A percentile compares a stretch with the other conserved stretches of the same genome.
Conservation (phyloP, 37 sponge, comb jelly and placozoan genomes). For the Halisarca cf. caerulea region DNA sequence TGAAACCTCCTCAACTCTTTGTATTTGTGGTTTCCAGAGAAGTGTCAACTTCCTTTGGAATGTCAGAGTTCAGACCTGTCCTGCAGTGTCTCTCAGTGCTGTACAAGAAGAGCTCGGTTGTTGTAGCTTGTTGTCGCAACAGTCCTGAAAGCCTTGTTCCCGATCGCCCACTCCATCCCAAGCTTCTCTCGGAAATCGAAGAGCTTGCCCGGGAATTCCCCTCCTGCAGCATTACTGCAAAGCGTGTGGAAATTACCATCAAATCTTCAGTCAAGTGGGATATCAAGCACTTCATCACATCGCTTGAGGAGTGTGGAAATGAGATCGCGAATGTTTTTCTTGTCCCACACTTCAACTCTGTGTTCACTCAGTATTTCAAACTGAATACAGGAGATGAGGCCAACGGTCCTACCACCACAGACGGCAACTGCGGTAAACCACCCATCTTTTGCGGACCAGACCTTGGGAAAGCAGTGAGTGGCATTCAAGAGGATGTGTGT, state of each 20-base stretch:
- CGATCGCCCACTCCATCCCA: too few species aligned
- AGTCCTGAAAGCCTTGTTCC: not conserved
- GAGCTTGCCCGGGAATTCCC: not conserved
- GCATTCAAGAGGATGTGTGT: not conserved
- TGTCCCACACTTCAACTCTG: not conserved
- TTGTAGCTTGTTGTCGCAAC: not conserved
- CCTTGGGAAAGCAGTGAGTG: not conserved
- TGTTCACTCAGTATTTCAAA: not conserved
- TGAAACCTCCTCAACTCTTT: conserved; percentile 19
- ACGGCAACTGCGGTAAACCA: not conserved
- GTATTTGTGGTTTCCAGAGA: not conserved
- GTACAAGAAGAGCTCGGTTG: not conserved
- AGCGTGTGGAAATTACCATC: not conserved
- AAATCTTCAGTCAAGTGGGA: not conserved
- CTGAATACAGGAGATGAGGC: not conserved
- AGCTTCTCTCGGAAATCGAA: not conserved
- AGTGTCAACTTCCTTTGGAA: not conserved
- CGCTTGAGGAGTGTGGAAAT: not conserved
- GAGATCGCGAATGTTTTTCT: not conserved
- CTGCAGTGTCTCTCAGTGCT: not conserved
- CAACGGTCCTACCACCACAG: not conserved
- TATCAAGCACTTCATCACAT: not conserved
- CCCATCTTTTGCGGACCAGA: not conserved
- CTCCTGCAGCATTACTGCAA: not conserved
- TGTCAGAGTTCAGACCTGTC: not conserved